Percentiles rank a stretch among this genome's conserved stretches.
Evolutionary conservation across 2,888 invertebrate genomes (phyloP).

Genomic region (Megamerina dolium): DNA sequence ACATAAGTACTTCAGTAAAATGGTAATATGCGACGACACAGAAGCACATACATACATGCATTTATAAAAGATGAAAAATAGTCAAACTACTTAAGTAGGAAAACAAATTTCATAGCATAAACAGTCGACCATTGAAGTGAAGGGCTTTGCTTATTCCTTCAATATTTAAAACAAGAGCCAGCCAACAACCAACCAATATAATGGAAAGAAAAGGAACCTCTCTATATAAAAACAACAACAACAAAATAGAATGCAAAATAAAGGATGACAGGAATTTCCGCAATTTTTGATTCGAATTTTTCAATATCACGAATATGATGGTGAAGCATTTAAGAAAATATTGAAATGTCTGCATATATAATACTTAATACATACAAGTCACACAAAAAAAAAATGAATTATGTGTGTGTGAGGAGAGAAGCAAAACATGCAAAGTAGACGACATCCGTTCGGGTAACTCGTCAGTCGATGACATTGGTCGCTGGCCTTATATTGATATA

Average conservation of each 20-base stretch:
- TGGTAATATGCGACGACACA: too few relatives aligned
- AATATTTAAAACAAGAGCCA: constrained; percentile 14
- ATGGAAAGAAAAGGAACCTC: not conserved
- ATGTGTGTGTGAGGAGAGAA: not conserved
- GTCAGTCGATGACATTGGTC: not conserved
- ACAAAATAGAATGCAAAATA: not conserved
- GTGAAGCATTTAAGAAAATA: not conserved
- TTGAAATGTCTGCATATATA: constrained; percentile 3
- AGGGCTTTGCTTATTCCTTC: constrained; percentile 14
- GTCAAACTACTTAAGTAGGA: constrained; percentile 3
- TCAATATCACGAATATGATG: constrained; percentile 1
- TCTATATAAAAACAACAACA: not conserved
- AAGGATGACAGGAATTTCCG: constrained; percentile 1
- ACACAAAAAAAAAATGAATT: not conserved
- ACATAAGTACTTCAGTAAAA: too few relatives aligned
- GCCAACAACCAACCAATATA: not conserved
- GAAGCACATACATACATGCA: not conserved
- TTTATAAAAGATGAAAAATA: constrained; percentile 1
- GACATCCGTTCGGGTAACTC: constrained; percentile 11
- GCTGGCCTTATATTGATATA: too few relatives aligned
- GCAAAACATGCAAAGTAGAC: constrained; percentile 16
- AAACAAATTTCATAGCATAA: not conserved
- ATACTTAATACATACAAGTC: not conserved
- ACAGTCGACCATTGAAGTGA: not conserved
- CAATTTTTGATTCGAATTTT: constrained; percentile 1